Evolutionary conservation across 2,113 vertebrate species (phyloP), one percentile per base, ranked within the genome.

Genomic region (Conger conger): DNA sequence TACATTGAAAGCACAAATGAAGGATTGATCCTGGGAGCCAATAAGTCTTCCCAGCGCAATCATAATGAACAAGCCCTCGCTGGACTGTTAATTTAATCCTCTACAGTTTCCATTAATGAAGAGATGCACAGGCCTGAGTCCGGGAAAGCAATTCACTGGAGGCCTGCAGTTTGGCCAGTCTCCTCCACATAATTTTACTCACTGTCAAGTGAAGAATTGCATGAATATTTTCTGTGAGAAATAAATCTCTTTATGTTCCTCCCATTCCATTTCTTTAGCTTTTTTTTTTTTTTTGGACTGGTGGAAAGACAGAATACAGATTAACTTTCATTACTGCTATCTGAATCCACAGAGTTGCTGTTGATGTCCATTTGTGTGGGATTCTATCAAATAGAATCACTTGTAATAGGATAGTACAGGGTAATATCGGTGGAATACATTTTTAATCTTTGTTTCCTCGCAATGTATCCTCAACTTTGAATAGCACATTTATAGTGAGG

Each of bases 11-110:
- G 23, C 23, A 76, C 30, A 53, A 54, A 83, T 78, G 73, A 78
- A 7, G n/a, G 13, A 38, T 33, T 36, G 82, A 83, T 83, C 45
- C 73, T 83, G 82, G 76, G 36, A 53, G 63, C 73, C 33, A 50
- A 35, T 83, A 40, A 53, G 82, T 13, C 73, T 78, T 45, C 35
- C 27, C 30, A 37, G 82, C 50, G 42, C 42, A 54, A 77, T 73
- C 35, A 33, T 18, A 17, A 83, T 17, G 42, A 77, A 76, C 35
- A 42, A 5, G 7, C 4, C n/a, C 45, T 4, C 27, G 33, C 18
- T 77, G 73, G 16, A 36, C 77, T 53, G 45, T 54, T 83, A 45
- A 78, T 36, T 50, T 27, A 27, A 77, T 40, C 40, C 30, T 27
- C 79, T 6, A 23, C n/a, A 30, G 13, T 20, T 80, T 80, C 17